Evolutionary conservation across 2,113 vertebrate genomes (phyloP), one percentile per base, ranked within the genome.

Genomic region (Gnathonemus longibarbis): DNA sequence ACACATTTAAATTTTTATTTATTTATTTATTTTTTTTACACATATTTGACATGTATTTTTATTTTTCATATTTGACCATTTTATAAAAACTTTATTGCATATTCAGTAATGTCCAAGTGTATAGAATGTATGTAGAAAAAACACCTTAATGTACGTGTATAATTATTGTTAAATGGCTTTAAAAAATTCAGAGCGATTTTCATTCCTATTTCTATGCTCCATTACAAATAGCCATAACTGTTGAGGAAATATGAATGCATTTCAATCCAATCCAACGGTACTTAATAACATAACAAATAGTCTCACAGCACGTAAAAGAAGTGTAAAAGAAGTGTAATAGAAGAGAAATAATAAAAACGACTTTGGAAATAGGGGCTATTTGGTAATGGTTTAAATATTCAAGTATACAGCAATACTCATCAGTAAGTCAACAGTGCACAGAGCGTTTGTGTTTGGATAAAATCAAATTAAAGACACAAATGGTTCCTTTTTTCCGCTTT

Each of bases 221-320:
- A 86, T 86, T 31, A 86, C 84, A 86, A 86, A 86, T 50, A 17
- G 48, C 84, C 84, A 50, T 86, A 17, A 86, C 84, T 86, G 84
- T 85, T 31, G 21, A 46, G 9, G 42, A 46, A 85, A 49, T 86
- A 46, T 27, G n/a, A 86, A 31, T 86, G 46, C 13, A 50, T 86
- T 86, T 50, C 21, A 24, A 31, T 48, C 13, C n/a, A 50, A 10
- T 50, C 84, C 10, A 3, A n/a, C 13, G 7, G 24, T 27, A 49
- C 48, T 49, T 86, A 17, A 86, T 86, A 48, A 50, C 42, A 85
- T 5, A 48, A 84, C 39, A 84, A 86, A 86, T n/a, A 85, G 45
- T 85, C 84, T 50, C 24, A 86, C 48, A 49, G 48, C 21, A 86
- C 1, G 11, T 2, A n/a, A n/a, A n/a, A n/a, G n/a, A n/a, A n/a